phyloP scores from a whole-genome alignment of 2,888 invertebrate species.

The Philopedon plagiatum region DNA sequence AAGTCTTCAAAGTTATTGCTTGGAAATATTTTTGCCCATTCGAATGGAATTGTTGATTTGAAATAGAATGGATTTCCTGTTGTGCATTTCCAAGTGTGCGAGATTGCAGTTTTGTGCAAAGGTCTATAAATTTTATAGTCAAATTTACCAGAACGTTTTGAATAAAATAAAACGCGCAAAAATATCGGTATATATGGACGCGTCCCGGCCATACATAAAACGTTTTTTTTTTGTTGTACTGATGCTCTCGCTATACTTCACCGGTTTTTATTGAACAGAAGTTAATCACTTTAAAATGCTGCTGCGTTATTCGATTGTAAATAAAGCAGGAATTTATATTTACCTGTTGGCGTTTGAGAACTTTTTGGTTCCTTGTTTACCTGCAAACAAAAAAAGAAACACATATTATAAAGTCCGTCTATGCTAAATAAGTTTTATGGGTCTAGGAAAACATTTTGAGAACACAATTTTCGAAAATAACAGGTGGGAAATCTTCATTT shows the following conservation, averaged over 20 bases:
- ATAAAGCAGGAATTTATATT: not conserved
- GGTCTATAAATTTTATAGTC: constrained; percentile 47
- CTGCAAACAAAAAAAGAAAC: no score
- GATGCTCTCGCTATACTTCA: not conserved
- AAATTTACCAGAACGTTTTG: constrained; percentile 46
- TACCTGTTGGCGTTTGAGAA: no score
- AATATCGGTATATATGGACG: not conserved
- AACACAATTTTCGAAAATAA: no score
- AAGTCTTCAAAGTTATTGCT: constrained; percentile 38
- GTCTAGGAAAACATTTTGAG: no score
- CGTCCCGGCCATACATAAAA: not conserved
- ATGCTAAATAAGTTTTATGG: no score
- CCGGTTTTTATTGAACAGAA: not conserved
- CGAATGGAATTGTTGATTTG: constrained; percentile 47
- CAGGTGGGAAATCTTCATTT: no score
- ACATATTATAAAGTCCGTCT: no score
- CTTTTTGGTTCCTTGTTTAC: not conserved
- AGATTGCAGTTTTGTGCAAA: constrained; percentile 44
- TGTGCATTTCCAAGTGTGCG: constrained; percentile 48
- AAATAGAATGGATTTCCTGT: constrained; percentile 50
- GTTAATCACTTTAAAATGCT: not conserved
- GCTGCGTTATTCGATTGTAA: not conserved
- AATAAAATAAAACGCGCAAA: constrained; percentile 42
- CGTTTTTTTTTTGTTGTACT: no score
- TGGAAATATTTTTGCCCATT: constrained; percentile 48